phyloP scores from a whole-genome alignment of 2,888 invertebrate species.

The Cataglyphis cursor region DNA sequence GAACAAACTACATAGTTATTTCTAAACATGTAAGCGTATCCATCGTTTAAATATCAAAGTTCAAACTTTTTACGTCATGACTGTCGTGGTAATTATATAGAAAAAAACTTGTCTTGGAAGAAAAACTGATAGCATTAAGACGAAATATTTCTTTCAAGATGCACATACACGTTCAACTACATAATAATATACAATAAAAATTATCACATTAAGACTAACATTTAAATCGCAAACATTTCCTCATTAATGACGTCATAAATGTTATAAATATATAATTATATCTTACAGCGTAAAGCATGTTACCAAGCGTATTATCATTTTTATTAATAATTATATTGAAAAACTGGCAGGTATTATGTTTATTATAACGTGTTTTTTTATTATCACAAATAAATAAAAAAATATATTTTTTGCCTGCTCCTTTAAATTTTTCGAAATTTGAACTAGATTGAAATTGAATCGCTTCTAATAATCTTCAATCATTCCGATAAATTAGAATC shows the following conservation, averaged over 20 bases:
- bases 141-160: neutral
- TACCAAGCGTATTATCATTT: neutral
- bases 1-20: neutral
- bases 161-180: neutral
- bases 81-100: slow-evolving; percentile 8
- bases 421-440: neutral
- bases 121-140: neutral
- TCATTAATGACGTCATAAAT: neutral
- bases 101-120: slow-evolving; percentile 13
- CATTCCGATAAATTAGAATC: neutral
- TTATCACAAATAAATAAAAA: neutral
- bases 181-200: neutral
- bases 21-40: neutral
- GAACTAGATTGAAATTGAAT: neutral
- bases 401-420: neutral
- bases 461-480: slow-evolving; percentile 5
- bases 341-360: too few species aligned
- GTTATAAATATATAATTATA: neutral
- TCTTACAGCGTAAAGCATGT: neutral
- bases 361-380: neutral
- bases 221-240: neutral
- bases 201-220: neutral
- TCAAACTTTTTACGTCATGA: slow-evolving; percentile 31
- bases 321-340: too few species aligned
- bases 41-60: slow-evolving; percentile 31